Evolutionary conservation across 2,888 invertebrate species (phyloP), one percentile per base, ranked within the genome.

Genomic region (Dryococelus australis): DNA sequence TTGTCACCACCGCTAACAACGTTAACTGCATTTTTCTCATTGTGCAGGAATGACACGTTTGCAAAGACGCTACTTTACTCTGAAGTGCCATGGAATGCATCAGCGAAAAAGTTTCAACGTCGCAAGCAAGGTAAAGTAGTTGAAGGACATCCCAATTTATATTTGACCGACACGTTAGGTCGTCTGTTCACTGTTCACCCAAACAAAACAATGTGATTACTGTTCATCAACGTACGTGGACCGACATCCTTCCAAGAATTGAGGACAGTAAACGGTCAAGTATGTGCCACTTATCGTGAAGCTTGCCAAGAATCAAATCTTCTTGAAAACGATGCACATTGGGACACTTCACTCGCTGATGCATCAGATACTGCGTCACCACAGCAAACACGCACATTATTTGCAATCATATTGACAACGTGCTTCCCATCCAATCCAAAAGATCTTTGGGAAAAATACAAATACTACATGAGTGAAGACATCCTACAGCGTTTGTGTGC

Each of bases 151-250:
- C 81, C 81, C 20, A 81, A 27, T 81, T 10, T 81, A 81, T 81
- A 81, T 27, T 81, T 20, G 35, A 81, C 81, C 81, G 81, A 81
- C 81, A 20, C 28, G 81, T 86, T 87, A 35, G 91, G 90, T 51
- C 89, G 90, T 27, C 27, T 91, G 88, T 93, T 91, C 87, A 90
- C 90, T 81, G 91, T 91, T 43, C 90, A 91, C 90, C 90, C 91
- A 78, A 91, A 87, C 26, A 88, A 91, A 51, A 65, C 81, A 79
- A 90, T 91, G 89, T 91, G 91, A 13, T 88, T 92, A 88, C 12
- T 27, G 81, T 26, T 51, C n/a, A n/a, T n/a, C n/a, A n/a, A n/a
- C n/a, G n/a, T n/a, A n/a, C n/a, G n/a, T n/a, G n/a, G n/a, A n/a
- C n/a, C n/a, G n/a, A n/a, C n/a, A n/a, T n/a, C n/a, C n/a, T n/a